These are phyloP conservation scores for Acrobasis consociella DNA, from an alignment of 2,888 invertebrate genomes.

Conservation along the genomic window DNA sequence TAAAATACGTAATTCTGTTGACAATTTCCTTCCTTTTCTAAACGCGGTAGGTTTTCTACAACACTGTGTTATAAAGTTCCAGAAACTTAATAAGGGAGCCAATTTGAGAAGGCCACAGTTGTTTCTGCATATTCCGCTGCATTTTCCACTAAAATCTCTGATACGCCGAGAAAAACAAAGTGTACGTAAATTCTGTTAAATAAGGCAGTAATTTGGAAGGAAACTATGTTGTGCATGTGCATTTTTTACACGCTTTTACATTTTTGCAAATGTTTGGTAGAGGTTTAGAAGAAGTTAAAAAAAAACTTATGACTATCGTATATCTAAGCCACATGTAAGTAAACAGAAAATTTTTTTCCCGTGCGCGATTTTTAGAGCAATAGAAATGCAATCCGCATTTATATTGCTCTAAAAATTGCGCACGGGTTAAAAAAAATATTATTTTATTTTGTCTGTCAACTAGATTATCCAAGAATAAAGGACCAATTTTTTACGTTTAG, in stretches of 20 bases:
- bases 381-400: too few species aligned
- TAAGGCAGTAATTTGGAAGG: constrained; percentile 1
- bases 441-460: too few species aligned
- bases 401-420: too few species aligned
- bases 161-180: not conserved
- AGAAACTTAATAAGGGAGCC: constrained; percentile 17
- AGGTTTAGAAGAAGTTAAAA: too few species aligned
- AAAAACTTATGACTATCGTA: too few species aligned
- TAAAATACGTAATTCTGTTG: constrained; percentile 8
- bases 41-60: not conserved
- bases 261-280: too few species aligned
- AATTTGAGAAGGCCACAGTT: constrained; percentile 17
- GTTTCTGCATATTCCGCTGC: constrained; percentile 12
- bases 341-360: too few species aligned
- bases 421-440: too few species aligned
- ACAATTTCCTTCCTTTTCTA: constrained; percentile 8
- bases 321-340: too few species aligned
- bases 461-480: too few species aligned
- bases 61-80: constrained; percentile 9
- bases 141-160: constrained; percentile 14
- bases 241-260: not conserved
- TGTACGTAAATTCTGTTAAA: constrained; percentile 3
- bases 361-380: too few species aligned
- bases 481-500: too few species aligned
- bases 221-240: not conserved